Evolutionary conservation across 2,113 vertebrate genomes (phyloP), one percentile per base, ranked within the genome.

Genomic region (Ursus arctos): DNA sequence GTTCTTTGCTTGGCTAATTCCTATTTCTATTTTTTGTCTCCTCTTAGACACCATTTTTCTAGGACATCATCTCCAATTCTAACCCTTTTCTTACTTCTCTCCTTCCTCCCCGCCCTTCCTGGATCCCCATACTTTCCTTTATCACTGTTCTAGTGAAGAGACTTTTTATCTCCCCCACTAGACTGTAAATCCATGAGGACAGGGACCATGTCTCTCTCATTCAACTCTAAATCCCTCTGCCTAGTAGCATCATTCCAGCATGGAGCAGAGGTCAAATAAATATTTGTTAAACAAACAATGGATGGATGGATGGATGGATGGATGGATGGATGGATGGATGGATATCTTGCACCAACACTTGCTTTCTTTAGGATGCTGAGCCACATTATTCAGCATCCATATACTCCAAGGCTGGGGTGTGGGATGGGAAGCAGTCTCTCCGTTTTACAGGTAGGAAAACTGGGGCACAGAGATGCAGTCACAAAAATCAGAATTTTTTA

Each of bases 221-320:
- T 90, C 28, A 49, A 65, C 33, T 81, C n/a, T 91, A 88, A 80
- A 88, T 84, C 7, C 47, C 65, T 83, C 88, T 94, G 26, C 22
- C 43, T 85, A 76, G 40, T 18, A 61, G 72, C 74, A 47, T 26
- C 79, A 26, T 74, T 51, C 36, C 33, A 88, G 79, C 12, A 82
- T 21, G 94, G 59, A 72, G 24, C 31, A 95, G 72, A 77, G n/a
- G 33, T 53, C 3, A 86, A 86, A 87, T 1, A 59, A 76, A 40
- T 77, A 85, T 84, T 87, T 93, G 63, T 72, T 43, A 88, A 88
- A 72, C 67, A 31, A 91, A 95, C 49, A 90, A 79, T 31, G 14
- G 59, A 28, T 72, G 0, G 24, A 33, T 59, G n/a, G n/a, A n/a
- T n/a, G 63, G 61, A 61, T 24, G 22, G 59, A 63, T 63, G 61